A percentile compares a stretch with the other conserved stretches of the same genome.
These are phyloP conservation scores for Hoplias malabaricus DNA, from an alignment of 2,113 vertebrate genomes.

Conservation along the genomic window DNA sequence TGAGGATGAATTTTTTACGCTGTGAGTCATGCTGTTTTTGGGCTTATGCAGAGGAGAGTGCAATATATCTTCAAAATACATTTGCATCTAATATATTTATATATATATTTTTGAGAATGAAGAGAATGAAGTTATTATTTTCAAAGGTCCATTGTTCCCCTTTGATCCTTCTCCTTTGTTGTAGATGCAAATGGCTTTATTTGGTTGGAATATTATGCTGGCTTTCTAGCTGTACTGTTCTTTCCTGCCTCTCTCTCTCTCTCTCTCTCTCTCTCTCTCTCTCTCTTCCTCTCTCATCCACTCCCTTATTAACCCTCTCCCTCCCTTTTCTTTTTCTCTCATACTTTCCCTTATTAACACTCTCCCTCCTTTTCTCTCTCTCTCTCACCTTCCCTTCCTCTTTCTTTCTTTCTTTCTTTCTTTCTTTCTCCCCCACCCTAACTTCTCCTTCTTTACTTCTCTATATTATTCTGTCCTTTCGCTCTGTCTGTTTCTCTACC, in stretches of 20 bases:
- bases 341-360: neutral
- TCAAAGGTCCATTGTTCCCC: neutral
- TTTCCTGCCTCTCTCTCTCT: slow-evolving; percentile 3
- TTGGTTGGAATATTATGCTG: neutral
- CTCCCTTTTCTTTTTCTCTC: neutral
- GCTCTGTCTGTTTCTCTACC: neutral
- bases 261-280: too few relatives aligned
- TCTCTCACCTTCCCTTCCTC: neutral
- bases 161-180: neutral
- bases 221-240: neutral
- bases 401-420: neutral
- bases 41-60: neutral
- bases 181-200: neutral
- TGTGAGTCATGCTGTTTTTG: neutral
- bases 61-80: neutral
- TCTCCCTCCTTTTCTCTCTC: neutral
- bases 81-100: neutral
- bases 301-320: slow-evolving; percentile 11
- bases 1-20: neutral
- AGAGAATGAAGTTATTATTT: too few relatives aligned
- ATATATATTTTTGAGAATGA: neutral
- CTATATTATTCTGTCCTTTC: neutral
- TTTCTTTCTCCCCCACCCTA: neutral
- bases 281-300: slow-evolving; percentile 1
- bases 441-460: neutral